Evolutionary conservation across 2,113 vertebrate genomes (phyloP), one percentile per base, ranked within the genome.

Genomic region (Bos javanicus): DNA sequence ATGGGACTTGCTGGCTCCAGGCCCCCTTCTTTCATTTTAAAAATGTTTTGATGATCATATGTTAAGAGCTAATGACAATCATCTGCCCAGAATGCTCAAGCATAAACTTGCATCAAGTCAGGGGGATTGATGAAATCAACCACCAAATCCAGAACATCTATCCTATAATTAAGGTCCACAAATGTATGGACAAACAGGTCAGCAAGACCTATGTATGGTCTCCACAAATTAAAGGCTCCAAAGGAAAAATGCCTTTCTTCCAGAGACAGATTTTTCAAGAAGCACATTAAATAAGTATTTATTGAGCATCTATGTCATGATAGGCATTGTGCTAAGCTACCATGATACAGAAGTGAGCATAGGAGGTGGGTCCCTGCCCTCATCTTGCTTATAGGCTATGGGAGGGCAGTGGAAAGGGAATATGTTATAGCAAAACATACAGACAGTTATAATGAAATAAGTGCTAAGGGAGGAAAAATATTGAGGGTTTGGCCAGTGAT

Each of bases 121-220:
- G 76, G 76, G 67, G 67, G 57, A 97, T 91, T 97, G 94, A 96
- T 97, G 96, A 97, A 98, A 96, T 97, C 50, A 96, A 83, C 88
- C 91, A 95, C 97, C 97, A 96, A 97, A 97, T 95, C 15, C 71
- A 97, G 92, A 78, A 64, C 46, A 52, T 86, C 57, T 36, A 91
- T 94, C 97, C 96, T 98, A 57, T 98, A 98, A 98, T 98, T 97
- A 98, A 96, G 90, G 83, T 80, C 52, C 89, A 78, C 91, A 95
- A 97, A 97, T 83, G 52, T 95, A 95, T 87, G 88, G 94, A 95
- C 93, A 76, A 94, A 71, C 56, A 95, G 96, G 96, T 97, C 91
- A 93, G 60, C 13, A 48, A 93, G 91, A 57, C 94, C 86, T 90
- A 80, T 59, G 91, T 94, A 83, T 36, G 17, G 86, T 33, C 87